Evolutionary conservation across 1,140 invertebrate species (phyloP).

Genomic region (Arion vulgaris): DNA sequence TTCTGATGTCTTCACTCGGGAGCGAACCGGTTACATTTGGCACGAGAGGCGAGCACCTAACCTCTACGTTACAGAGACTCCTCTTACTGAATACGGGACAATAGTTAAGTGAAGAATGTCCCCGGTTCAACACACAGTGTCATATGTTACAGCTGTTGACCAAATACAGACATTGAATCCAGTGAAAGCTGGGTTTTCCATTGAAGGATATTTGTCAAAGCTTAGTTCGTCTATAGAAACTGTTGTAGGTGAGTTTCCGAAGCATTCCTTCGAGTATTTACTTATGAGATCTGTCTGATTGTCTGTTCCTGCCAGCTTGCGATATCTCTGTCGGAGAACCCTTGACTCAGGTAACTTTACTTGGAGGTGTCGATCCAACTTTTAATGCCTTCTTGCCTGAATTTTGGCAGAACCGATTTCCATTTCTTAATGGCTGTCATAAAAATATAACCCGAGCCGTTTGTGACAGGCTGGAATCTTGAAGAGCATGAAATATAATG

Average conservation of each 20-base stretch:
- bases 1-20: too few species aligned
- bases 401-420: not conserved
- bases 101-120: too few species aligned
- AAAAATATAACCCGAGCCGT: not conserved
- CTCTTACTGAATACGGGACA: too few species aligned
- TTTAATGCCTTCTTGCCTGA: not conserved
- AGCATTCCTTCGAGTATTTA: not conserved
- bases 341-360: not conserved
- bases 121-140: not conserved
- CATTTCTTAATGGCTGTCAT: not conserved
- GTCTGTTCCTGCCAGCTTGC: not conserved
- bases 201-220: not conserved
- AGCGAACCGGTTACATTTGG: too few species aligned
- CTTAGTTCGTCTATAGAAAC: not conserved
- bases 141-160: not conserved
- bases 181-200: not conserved
- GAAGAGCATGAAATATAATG: not conserved
- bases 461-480: not conserved
- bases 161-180: not conserved
- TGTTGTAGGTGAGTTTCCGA: not conserved
- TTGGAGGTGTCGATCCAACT: not conserved
- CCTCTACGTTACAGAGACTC: too few species aligned
- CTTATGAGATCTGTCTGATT: not conserved
- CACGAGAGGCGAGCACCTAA: too few species aligned
- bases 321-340: not conserved